Evolutionary conservation across 2,888 invertebrate genomes (phyloP).

Genomic region (Oscheius sp.): DNA sequence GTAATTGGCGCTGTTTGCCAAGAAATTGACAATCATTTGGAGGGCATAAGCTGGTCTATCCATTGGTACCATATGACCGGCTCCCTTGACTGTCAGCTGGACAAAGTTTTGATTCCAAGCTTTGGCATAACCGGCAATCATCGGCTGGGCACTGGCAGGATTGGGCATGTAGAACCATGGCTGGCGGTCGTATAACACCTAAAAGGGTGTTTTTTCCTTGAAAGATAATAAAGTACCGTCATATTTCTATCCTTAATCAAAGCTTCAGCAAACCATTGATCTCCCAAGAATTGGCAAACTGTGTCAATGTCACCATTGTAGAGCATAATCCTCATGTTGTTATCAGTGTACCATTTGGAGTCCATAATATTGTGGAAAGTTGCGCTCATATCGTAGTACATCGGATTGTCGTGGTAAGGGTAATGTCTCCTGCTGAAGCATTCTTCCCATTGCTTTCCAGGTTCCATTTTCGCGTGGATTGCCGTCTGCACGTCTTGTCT

Average conservation of each 20-base stretch:
- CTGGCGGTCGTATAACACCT: slow-evolving; percentile 36
- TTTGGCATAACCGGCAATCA: slow-evolving; percentile 54
- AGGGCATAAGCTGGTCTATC: slow-evolving; percentile 63
- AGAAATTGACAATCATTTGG: slow-evolving; percentile 65
- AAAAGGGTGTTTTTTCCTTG: not conserved
- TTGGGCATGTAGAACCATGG: slow-evolving; percentile 45
- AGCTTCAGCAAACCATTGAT: slow-evolving; percentile 53
- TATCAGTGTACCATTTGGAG: slow-evolving; percentile 36
- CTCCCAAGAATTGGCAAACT: slow-evolving; percentile 56
- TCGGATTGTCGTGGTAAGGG: slow-evolving; percentile 41
- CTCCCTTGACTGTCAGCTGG: slow-evolving; percentile 55
- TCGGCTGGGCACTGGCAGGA: too few relatives aligned
- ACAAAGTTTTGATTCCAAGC: slow-evolving; percentile 49
- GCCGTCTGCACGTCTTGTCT: slow-evolving; percentile 62
- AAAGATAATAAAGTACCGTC: slow-evolving; percentile 30
- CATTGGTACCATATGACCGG: slow-evolving; percentile 57
- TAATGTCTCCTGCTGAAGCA: slow-evolving; percentile 25
- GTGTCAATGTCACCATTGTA: slow-evolving; percentile 59
- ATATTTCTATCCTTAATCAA: slow-evolving; percentile 43
- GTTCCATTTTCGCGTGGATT: slow-evolving; percentile 54
- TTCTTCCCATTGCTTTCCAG: slow-evolving; percentile 33
- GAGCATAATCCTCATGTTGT: slow-evolving; percentile 55
- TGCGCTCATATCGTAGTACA: slow-evolving; percentile 59
- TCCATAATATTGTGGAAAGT: slow-evolving; percentile 50
- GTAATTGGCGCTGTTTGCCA: slow-evolving; percentile 52